Evolutionary conservation across 2,888 invertebrate species (phyloP).

Genomic region (Noctuana brunneofusca): DNA sequence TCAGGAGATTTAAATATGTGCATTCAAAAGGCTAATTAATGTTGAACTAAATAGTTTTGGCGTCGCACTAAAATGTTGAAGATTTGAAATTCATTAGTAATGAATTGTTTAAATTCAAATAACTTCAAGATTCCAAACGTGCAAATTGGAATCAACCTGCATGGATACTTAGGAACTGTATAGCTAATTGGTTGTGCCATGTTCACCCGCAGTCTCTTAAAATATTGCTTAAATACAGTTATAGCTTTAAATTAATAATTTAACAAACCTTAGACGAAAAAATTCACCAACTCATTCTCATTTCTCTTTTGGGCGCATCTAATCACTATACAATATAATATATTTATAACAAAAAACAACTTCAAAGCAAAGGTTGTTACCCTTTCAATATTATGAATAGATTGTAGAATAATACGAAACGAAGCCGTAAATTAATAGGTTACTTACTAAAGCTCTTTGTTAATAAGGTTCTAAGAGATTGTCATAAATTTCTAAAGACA

Average conservation of each 20-base stretch:
- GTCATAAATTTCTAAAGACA: constrained; percentile 71
- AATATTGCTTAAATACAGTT: too few species aligned
- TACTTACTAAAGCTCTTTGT: constrained; percentile 39
- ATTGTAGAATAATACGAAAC: constrained; percentile 24
- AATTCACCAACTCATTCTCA: too few species aligned
- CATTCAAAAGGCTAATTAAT: not conserved
- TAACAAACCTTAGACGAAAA: too few species aligned
- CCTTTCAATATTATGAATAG: constrained; percentile 6
- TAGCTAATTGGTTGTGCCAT: too few species aligned
- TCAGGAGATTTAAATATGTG: not conserved
- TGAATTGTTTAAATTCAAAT: too few species aligned
- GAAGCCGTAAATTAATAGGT: constrained; percentile 27
- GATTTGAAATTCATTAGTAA: not conserved
- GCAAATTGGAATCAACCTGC: too few species aligned
- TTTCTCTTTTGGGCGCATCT: too few species aligned
- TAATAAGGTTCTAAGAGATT: constrained; percentile 60
- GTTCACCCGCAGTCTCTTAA: too few species aligned
- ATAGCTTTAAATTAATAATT: too few species aligned
- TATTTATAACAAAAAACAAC: not conserved
- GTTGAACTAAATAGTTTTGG: not conserved
- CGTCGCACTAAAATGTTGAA: not conserved
- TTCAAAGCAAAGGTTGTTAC: not conserved
- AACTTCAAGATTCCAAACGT: too few species aligned
- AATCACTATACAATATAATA: too few species aligned
- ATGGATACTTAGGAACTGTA: too few species aligned